These are phyloP conservation scores for Drosophila nigromelanica DNA, from an alignment of 1,140 invertebrate species.

Conservation along the genomic window DNA sequence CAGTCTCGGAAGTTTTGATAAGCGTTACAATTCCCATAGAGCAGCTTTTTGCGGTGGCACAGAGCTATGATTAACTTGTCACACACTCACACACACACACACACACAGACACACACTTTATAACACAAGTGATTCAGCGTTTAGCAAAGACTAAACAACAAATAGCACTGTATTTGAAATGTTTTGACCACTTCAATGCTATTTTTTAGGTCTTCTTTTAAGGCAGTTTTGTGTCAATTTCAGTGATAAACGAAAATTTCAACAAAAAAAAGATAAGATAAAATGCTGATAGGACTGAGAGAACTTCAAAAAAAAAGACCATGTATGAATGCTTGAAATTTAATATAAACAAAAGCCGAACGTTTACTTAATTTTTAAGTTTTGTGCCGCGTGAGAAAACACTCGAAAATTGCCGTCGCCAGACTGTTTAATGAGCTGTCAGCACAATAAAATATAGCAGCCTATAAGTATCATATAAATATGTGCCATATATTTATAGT, in stretches of 20 bases:
- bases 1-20: conserved; percentile 30
- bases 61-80: conserved; percentile 38
- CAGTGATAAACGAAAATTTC: conserved; percentile 19
- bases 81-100: not conserved
- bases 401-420: conserved; percentile 11
- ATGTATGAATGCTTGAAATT: not conserved
- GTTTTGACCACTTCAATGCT: conserved; percentile 6
- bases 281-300: conserved; percentile 10
- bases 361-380: no score
- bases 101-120: no score
- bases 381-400: not conserved
- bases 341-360: not conserved
- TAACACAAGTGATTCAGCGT: conserved; percentile 20
- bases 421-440: conserved; percentile 15
- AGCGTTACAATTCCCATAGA: conserved; percentile 30
- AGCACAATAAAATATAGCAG: not conserved
- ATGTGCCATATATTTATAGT: conserved; percentile 43
- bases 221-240: conserved; percentile 4
- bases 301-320: no score
- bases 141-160: conserved; percentile 19
- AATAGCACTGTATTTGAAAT: conserved; percentile 32
- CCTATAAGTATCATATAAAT: not conserved
- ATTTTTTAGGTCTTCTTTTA: not conserved
- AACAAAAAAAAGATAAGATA: conserved; percentile 27
- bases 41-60: not conserved